Percentiles rank a stretch among this genome's conserved stretches.
Evolutionary conservation across 2,888 invertebrate genomes (phyloP).

Genomic region (Julus scandinavius): DNA sequence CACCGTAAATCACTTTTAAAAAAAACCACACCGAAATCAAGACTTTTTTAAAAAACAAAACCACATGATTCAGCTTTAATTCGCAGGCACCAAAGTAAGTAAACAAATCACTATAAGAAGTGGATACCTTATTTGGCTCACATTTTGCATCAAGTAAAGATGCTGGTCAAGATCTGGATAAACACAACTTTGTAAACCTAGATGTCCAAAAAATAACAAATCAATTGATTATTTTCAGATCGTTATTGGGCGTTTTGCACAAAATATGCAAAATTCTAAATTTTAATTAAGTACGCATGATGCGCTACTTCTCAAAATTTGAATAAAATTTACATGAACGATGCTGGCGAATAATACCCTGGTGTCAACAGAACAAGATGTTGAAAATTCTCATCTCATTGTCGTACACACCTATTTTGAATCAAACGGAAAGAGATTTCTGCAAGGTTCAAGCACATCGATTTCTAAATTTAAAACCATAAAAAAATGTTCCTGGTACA

Average conservation of each 20-base stretch:
- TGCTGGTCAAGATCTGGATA: not conserved
- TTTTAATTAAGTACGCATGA: no score
- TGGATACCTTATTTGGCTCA: not conserved
- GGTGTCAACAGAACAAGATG: not conserved
- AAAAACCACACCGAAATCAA: no score
- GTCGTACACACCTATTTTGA: not conserved
- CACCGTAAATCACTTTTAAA: no score
- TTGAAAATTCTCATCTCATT: not conserved
- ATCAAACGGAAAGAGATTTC: not conserved
- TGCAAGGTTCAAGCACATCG: not conserved
- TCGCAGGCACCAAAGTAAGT: not conserved
- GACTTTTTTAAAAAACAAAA: not conserved
- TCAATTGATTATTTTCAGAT: no score
- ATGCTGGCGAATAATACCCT: not conserved
- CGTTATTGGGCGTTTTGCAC: not conserved
- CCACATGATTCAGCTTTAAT: conserved; percentile 7
- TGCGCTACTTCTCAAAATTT: no score
- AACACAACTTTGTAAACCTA: not conserved
- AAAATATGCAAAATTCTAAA: not conserved
- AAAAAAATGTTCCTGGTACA: not conserved
- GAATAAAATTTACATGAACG: no score
- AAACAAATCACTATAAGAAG: not conserved
- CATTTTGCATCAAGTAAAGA: not conserved
- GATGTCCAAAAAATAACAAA: not conserved
- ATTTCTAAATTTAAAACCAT: not conserved